These are phyloP conservation scores for Lordiphosa andalusiaca DNA, from an alignment of 2,888 invertebrate species.

Conservation along the genomic window DNA sequence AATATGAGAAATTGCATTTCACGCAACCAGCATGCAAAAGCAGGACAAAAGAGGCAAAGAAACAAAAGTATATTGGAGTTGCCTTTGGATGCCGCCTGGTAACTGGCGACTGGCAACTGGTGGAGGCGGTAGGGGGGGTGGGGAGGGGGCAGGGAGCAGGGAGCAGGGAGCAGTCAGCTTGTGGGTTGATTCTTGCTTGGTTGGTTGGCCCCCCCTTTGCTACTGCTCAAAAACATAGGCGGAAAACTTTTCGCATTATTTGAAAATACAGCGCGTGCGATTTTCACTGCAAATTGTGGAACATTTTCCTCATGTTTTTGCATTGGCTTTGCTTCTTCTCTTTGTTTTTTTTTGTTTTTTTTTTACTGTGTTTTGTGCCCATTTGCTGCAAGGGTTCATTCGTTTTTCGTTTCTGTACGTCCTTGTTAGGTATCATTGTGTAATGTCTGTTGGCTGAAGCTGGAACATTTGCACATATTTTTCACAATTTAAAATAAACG, in stretches of 20 bases:
- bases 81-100: constrained; percentile 12
- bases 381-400: constrained; percentile 14
- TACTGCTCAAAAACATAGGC: constrained; percentile 48
- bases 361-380: constrained; percentile 27
- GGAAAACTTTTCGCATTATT: constrained; percentile 70
- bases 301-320: constrained; percentile 64
- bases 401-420: constrained; percentile 34
- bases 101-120: constrained; percentile 14
- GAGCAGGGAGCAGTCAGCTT: constrained; percentile 5
- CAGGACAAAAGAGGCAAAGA: constrained; percentile 63
- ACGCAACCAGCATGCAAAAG: constrained; percentile 50
- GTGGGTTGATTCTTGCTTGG: constrained; percentile 17
- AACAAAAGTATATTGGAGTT: constrained; percentile 67
- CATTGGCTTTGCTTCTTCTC: constrained; percentile 42
- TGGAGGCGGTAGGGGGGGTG: too few relatives aligned
- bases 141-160: constrained; percentile 1
- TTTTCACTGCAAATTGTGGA: constrained; percentile 66
- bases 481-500: constrained; percentile 73
- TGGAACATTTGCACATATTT: constrained; percentile 67
- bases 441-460: constrained; percentile 49
- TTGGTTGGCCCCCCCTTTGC: constrained; percentile 23
- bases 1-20: constrained; percentile 74
- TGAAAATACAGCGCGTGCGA: constrained; percentile 68
- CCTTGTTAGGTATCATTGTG: constrained; percentile 59
- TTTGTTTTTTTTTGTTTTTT: too few relatives aligned